Conservation (phyloP, 2,113 vertebrate genomes). For the Aplodontia rufa region DNA sequence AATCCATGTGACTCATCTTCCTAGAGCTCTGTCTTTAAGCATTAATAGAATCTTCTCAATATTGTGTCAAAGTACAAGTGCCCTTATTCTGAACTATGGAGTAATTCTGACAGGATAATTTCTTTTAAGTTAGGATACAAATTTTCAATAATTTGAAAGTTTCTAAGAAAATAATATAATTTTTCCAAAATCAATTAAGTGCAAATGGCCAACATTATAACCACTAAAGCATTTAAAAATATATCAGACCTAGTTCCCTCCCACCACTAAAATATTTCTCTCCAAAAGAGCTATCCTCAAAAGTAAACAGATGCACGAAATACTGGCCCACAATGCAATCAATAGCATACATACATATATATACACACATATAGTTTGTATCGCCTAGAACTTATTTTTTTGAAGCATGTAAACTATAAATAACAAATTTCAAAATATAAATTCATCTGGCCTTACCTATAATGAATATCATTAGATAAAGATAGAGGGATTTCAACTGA, state of each 20-base stretch:
- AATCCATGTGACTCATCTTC: neutral
- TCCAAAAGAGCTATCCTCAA: neutral
- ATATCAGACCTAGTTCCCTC: neutral
- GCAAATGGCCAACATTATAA: neutral
- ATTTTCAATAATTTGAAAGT: slow-evolving; percentile 1
- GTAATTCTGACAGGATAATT: neutral
- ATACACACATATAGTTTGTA: neutral
- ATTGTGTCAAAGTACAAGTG: neutral
- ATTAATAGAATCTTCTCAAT: neutral
- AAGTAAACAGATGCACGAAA: neutral
- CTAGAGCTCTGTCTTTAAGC: neutral
- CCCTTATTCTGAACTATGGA: neutral
- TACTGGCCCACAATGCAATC: neutral
- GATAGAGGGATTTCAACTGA: neutral
- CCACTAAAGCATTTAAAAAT: neutral
- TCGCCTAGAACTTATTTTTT: neutral
- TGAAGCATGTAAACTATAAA: slow-evolving; percentile 4
- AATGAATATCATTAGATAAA: neutral
- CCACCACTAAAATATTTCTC: neutral
- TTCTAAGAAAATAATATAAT: neutral
- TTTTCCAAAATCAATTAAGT: slow-evolving; percentile 19
- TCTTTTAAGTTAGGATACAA: neutral
- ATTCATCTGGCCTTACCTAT: neutral
- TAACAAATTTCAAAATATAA: neutral
- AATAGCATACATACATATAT: neutral